phyloP scores from a whole-genome alignment of 2,113 vertebrate species.

The Galbula dea region DNA sequence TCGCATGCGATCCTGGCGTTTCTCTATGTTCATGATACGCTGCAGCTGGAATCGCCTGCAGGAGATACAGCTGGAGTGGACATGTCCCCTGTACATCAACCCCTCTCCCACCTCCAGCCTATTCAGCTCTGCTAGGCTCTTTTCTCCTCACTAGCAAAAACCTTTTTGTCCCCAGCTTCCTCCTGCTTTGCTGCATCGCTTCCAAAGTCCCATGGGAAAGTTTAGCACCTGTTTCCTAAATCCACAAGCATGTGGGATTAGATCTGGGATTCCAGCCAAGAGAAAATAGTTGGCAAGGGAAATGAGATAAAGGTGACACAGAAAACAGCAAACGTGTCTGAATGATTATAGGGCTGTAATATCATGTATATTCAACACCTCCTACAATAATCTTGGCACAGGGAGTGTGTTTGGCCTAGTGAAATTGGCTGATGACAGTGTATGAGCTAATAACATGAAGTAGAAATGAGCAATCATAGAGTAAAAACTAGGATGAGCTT shows the following conservation, averaged over 20 bases:
- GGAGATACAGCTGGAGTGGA: neutral
- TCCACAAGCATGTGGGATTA: neutral
- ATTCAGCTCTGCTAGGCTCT: neutral
- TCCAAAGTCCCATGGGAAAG: neutral
- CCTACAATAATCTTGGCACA: neutral
- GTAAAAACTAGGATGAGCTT: neutral
- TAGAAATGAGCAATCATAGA: neutral
- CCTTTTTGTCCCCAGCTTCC: neutral
- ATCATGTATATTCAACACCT: conserved; percentile 3
- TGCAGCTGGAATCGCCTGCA: conserved; percentile 81
- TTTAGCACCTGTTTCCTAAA: conserved; percentile 40
- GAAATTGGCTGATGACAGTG: neutral
- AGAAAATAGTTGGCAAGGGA: conserved; percentile 15
- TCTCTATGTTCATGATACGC: conserved; percentile 85
- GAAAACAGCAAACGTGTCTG: conserved; percentile 28
- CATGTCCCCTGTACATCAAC: accelerated
- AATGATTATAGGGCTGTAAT: neutral
- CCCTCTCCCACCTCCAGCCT: neutral
- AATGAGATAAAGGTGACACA: conserved; percentile 43
- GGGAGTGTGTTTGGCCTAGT: neutral
- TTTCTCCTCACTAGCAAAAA: neutral
- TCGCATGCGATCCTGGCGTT: conserved; percentile 75
- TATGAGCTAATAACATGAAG: neutral
- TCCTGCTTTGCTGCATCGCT: neutral
- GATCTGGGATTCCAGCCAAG: conserved; percentile 13